Base-by-base conservation (phyloP, 2,113 vertebrate species). In the Bujurquina vittata region DNA sequence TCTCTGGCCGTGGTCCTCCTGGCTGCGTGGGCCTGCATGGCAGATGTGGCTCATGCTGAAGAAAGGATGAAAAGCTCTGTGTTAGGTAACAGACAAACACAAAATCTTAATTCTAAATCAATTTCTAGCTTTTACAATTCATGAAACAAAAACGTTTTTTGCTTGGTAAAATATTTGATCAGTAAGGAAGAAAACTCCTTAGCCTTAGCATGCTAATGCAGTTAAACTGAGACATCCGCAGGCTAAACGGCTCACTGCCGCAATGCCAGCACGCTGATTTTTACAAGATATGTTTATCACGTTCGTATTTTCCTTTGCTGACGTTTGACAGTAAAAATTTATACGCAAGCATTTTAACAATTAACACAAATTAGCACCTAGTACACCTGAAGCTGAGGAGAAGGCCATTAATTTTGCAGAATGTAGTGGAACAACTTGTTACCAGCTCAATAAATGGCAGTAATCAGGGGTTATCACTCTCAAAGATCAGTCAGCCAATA, bases 81-180 rank as follows among this genome's bases (percentile, higher is more conserved):
- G 37, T 75, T 86, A 88, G 93, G 94, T 94, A 90, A 73, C 6
- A 81, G 63, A 72, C 35, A 85, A 63, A 52, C 35, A 69, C 52
- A 56, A n/a, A 61, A 75, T 43, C 14, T 63, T 23, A 22, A 57
- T 62, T 20, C 3, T 1, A 31, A 57, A 43, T 22, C 12, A 33
- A 7, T 33, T 62, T n/a, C 49, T 52, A 52, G 15, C 18, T 72
- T 54, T 31, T 54, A 52, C 18, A 31, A 20, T 54, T 54, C 26
- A 20, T 72, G 46, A 2, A 54, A 14, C 10, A 54, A 72, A 72
- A 52, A 69, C 3, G 15, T 29, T 12, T 29, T 23, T 69, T 7
- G 43, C 65, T 29, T 29, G 43, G 40, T 20, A 52, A 12, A 29
- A 17, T 33, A n/a, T 72, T n/a, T 72, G 65, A 52, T 26, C 46